Evolutionary conservation across 1,140 invertebrate species (phyloP).

Genomic region (Holcopasites calliopsidis): DNA sequence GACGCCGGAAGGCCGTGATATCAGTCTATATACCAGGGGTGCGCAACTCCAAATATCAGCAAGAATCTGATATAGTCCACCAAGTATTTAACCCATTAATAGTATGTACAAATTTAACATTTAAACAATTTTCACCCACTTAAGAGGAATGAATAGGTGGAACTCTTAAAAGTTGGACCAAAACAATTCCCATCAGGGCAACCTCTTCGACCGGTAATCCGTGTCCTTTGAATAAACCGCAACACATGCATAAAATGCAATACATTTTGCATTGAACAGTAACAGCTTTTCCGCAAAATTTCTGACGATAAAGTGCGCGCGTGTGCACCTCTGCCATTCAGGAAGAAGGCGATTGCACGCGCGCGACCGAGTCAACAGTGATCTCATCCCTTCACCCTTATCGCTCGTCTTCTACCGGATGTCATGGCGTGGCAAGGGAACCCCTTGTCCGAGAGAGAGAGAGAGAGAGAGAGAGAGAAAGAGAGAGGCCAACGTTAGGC

Average conservation of each 20-base stretch:
- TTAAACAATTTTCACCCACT: no score
- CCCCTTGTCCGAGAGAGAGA: conserved; percentile 1
- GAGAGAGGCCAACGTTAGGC: no score
- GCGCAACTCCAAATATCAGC: conserved; percentile 8
- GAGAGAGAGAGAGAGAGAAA: neutral
- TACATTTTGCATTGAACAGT: neutral
- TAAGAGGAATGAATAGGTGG: no score
- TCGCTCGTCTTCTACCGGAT: conserved; percentile 41
- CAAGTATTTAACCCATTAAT: no score
- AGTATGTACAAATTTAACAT: no score
- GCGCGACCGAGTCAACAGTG: conserved; percentile 60
- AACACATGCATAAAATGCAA: neutral
- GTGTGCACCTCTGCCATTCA: conserved; percentile 50
- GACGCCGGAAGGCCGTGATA: conserved; percentile 24
- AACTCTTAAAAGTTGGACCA: no score
- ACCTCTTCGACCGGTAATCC: no score
- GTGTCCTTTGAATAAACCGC: neutral
- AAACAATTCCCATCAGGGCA: no score
- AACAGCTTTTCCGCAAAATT: conserved; percentile 21
- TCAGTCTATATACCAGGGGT: conserved; percentile 36
- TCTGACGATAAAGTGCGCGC: conserved; percentile 17
- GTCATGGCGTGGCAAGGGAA: conserved; percentile 17
- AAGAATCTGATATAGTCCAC: no score
- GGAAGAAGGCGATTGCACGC: conserved; percentile 52
- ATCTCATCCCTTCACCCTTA: conserved; percentile 46